Evolutionary conservation across 1,140 invertebrate genomes (phyloP).

Genomic region (Heliconius himera): DNA sequence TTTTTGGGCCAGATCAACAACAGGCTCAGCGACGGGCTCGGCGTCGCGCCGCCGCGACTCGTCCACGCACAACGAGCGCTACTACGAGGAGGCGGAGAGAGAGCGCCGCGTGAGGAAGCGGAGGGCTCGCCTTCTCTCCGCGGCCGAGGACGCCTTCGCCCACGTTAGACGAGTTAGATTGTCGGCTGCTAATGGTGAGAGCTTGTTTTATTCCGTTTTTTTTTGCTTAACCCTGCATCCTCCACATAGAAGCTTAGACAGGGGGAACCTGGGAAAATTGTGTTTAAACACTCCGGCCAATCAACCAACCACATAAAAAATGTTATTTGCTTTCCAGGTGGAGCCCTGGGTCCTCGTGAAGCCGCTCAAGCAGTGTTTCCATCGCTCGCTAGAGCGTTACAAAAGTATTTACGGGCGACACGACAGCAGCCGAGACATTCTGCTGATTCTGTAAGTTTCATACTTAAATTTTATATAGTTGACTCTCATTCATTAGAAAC

Average conservation of each 20-base stretch:
- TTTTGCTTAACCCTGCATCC: too few species aligned
- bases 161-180: constrained; percentile 93
- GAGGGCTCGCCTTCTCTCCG: constrained; percentile 92
- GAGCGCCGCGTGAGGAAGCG: constrained; percentile 96
- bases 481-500: too few species aligned
- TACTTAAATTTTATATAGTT: too few species aligned
- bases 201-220: too few species aligned
- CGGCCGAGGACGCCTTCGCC: constrained; percentile 98
- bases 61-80: constrained; percentile 97
- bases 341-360: constrained; percentile 95
- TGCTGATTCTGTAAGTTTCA: constrained; percentile 90
- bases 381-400: constrained; percentile 95
- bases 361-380: constrained; percentile 98
- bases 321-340: constrained; percentile 59
- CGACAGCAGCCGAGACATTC: constrained; percentile 97
- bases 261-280: not conserved
- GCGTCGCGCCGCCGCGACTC: constrained; percentile 87
- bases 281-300: not conserved
- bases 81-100: constrained; percentile 99
- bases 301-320: not conserved
- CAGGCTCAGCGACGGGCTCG: constrained; percentile 62
- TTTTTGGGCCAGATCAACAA: constrained; percentile 14
- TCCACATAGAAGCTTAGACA: too few species aligned
- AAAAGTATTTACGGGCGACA: constrained; percentile 97
- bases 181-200: constrained; percentile 56